phyloP scores from a whole-genome alignment of 2,888 invertebrate genomes.

The Lymantria dispar region DNA sequence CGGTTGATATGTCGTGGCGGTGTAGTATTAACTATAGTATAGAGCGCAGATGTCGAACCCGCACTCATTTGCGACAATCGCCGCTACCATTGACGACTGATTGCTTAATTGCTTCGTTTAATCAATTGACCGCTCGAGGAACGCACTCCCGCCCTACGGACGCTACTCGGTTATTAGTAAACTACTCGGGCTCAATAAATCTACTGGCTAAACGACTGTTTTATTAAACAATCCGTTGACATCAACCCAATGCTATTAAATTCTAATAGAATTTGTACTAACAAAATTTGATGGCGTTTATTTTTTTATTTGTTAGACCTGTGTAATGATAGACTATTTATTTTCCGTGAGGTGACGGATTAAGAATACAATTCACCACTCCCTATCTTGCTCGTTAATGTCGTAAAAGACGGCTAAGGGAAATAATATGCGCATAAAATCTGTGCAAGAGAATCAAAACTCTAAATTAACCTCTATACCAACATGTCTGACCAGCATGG shows the following conservation, averaged over 20 bases:
- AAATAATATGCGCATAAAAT: too few species aligned
- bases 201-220: conserved; percentile 62
- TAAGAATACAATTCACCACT: too few species aligned
- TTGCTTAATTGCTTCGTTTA: conserved; percentile 82
- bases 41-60: conserved; percentile 59
- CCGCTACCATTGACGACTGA: conserved; percentile 71
- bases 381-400: too few species aligned
- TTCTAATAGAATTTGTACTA: conserved; percentile 18
- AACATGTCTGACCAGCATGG: too few species aligned
- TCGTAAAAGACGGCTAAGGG: too few species aligned
- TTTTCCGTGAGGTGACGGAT: too few species aligned
- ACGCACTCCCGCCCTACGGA: conserved; percentile 54
- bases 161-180: conserved; percentile 56
- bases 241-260: conserved; percentile 25
- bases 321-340: too few species aligned
- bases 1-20: conserved; percentile 7
- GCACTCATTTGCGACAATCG: conserved; percentile 76
- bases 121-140: conserved; percentile 79
- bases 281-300: neutral
- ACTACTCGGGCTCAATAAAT: conserved; percentile 69
- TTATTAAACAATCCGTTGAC: conserved; percentile 53
- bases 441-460: too few species aligned
- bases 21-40: neutral
- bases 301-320: too few species aligned
- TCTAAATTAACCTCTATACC: too few species aligned